Evolutionary conservation across 2,113 vertebrate species (phyloP), one percentile per base, ranked within the genome.

Genomic region (Heterotis niloticus): DNA sequence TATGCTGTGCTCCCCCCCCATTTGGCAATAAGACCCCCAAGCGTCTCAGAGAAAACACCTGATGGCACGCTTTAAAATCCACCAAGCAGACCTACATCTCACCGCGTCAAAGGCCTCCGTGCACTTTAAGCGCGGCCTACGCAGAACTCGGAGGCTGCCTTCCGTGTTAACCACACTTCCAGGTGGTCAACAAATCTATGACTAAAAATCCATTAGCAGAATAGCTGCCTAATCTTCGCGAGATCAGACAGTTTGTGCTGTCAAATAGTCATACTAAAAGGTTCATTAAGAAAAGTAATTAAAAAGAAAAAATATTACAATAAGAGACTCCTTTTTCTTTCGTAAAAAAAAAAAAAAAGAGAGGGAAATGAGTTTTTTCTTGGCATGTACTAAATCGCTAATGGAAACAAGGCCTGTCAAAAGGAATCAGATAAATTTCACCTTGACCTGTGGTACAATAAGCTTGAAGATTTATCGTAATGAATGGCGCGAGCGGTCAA

Each of bases 371-470:
- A 65, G 70, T 20, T 72, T 72, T 52, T 44, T 44, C 34, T 72
- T 54, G 69, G 69, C 34, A 52, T 56, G 20, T 72, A 52, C 23
- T 51, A 52, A 12, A 72, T 23, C 0, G n/a, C 29, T 52, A 26
- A 3, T 0, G n/a, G 13, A 64, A 26, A 11, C 28, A 17, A 74
- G 28, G 59, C 64, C 26, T 51, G 57, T 57, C 20, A 65, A 4
- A 73, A 79, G 62, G 72, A n/a, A 64, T 79, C 76, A 54, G 67
- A 74, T 75, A 24, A 64, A 75, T 64, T 34, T 67, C 54, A 69
- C 28, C 51, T 52, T 76, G 52, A 12, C 5, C 66, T 64, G 69
- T 64, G 29, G 57, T 51, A 62, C 20, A 76, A 75, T 81, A 77
- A 79, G 64, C 73, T 64, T 70, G 73, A 23, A 69, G 71, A 71